These are phyloP conservation scores for Lepidostoma basale DNA, from an alignment of 1,140 invertebrate species.

Conservation along the genomic window DNA sequence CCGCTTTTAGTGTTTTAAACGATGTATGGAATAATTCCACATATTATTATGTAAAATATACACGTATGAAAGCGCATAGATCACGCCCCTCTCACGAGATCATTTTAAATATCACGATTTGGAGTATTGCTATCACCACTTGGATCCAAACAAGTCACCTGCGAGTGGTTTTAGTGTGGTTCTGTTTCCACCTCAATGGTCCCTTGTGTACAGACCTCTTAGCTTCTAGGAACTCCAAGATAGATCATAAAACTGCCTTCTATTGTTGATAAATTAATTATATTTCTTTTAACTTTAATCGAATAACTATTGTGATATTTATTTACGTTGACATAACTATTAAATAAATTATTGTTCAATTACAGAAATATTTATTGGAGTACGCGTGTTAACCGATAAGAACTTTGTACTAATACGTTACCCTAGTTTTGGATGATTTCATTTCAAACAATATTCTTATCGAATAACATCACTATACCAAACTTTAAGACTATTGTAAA, in stretches of 20 bases:
- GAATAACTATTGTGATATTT: slow-evolving; percentile 42
- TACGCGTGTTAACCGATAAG: background rate
- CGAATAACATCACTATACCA: background rate
- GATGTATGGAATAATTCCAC: background rate
- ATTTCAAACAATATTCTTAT: background rate
- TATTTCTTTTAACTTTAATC: slow-evolving; percentile 41
- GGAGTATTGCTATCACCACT: background rate
- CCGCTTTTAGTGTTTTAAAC: background rate
- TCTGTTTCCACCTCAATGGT: background rate
- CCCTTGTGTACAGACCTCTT: slow-evolving; percentile 2
- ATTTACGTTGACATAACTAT: slow-evolving; percentile 37
- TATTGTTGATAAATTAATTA: slow-evolving; percentile 39
- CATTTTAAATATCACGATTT: background rate
- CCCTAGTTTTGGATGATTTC: background rate
- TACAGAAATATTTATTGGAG: slow-evolving; percentile 20
- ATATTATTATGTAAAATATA: background rate
- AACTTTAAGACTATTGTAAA: background rate
- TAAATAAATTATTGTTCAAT: slow-evolving; percentile 34
- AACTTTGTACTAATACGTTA: background rate
- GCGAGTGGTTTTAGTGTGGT: background rate
- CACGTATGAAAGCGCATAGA: background rate
- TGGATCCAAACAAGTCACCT: background rate
- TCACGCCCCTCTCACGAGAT: background rate
- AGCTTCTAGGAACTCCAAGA: slow-evolving; percentile 32
- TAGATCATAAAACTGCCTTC: slow-evolving; percentile 45